These are phyloP conservation scores for Poicephalus gulielmi DNA, from an alignment of 2,113 vertebrate species.

Conservation along the genomic window DNA sequence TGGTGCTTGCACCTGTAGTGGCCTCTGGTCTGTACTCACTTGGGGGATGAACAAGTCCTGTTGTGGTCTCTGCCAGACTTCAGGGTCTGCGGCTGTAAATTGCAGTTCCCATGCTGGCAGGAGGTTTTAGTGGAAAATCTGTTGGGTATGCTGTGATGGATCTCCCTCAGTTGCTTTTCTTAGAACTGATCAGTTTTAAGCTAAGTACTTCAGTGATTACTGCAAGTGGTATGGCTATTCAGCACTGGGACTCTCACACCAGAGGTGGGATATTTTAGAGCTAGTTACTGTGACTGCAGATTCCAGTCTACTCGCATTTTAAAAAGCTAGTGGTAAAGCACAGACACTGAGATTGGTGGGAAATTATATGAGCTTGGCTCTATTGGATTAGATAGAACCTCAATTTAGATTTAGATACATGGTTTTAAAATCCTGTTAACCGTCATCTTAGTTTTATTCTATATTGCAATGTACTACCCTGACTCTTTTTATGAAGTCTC, in stretches of 20 bases:
- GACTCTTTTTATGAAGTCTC: background rate
- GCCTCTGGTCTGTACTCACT: background rate
- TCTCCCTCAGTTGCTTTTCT: background rate
- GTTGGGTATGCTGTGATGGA: background rate
- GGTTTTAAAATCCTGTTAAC: background rate
- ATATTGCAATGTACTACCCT: background rate
- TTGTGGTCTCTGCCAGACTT: background rate
- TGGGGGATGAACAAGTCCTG: background rate
- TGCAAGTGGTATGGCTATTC: background rate
- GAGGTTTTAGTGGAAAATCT: background rate
- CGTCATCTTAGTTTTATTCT: background rate
- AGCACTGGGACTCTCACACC: background rate
- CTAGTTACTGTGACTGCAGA: background rate
- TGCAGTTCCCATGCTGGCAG: background rate
- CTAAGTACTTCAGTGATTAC: background rate
- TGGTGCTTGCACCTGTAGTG: background rate
- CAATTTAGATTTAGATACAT: background rate
- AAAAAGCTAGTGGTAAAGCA: background rate
- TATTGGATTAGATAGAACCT: background rate
- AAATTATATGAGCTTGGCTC: background rate
- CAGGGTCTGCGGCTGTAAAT: background rate
- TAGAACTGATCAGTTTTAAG: background rate
- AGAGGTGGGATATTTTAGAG: background rate
- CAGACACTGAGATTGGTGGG: background rate
- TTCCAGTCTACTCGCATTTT: constrained; percentile 10